These are phyloP conservation scores for Strix uralensis DNA, from an alignment of 2,113 vertebrate genomes.

Conservation along the genomic window DNA sequence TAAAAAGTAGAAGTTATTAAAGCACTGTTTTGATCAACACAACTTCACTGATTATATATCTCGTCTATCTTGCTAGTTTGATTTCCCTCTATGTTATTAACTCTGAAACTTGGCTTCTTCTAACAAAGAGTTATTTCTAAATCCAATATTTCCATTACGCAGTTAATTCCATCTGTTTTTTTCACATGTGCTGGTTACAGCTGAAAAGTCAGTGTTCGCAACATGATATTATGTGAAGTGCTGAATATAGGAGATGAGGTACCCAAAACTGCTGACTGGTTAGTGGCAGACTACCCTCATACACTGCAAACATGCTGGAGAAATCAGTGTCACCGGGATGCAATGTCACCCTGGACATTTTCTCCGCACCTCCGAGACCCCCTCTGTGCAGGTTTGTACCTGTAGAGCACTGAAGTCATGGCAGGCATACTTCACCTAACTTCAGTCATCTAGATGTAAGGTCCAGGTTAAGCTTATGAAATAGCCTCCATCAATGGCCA, in stretches of 20 bases:
- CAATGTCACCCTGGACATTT: background rate
- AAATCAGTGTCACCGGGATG: background rate
- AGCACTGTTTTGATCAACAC: background rate
- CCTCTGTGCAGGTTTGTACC: background rate
- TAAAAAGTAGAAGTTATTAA: slow-evolving; percentile 9
- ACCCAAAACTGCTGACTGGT: background rate
- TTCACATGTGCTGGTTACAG: background rate
- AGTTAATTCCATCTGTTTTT: background rate
- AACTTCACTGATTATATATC: background rate
- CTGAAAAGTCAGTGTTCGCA: background rate
- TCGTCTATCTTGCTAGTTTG: background rate
- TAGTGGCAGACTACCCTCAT: background rate
- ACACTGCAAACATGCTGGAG: background rate
- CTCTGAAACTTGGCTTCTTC: background rate
- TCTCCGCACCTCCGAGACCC: background rate
- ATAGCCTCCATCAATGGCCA: background rate
- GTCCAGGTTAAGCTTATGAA: background rate
- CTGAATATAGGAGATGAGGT: background rate
- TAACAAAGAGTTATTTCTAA: slow-evolving; percentile 4
- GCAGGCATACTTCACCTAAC: background rate
- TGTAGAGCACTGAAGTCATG: background rate
- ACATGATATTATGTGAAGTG: background rate
- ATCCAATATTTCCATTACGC: background rate
- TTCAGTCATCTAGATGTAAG: background rate
- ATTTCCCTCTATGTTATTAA: background rate